These are phyloP conservation scores for Prietella phreatophila DNA, from an alignment of 2,113 vertebrate species.

Conservation along the genomic window DNA sequence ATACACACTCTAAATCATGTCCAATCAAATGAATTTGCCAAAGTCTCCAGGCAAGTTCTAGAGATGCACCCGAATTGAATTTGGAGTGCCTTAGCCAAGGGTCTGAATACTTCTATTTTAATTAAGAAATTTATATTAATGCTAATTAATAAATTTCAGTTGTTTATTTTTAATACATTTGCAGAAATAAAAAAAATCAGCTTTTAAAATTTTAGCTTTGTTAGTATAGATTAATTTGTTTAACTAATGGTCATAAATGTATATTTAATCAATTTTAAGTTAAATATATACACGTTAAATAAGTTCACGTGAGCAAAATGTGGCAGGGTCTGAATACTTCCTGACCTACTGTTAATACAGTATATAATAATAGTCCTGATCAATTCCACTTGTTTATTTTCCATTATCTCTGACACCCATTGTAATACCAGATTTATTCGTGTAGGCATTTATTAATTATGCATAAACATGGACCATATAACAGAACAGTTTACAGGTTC, in stretches of 20 bases:
- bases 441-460: conserved; percentile 36
- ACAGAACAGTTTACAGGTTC: conserved; percentile 30
- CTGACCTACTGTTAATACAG: not conserved
- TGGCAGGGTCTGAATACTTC: not conserved
- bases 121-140: not conserved
- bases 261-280: not conserved
- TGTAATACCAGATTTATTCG: conserved; percentile 17
- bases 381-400: not conserved
- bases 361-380: not conserved
- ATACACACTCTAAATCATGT: not conserved
- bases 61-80: not conserved
- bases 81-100: not conserved
- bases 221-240: not conserved
- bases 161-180: not conserved
- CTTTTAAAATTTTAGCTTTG: not conserved
- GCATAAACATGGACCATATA: not conserved
- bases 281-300: not conserved
- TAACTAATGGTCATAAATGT: not conserved
- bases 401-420: not conserved
- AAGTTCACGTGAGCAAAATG: not conserved
- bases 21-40: not conserved
- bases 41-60: not conserved
- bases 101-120: not conserved
- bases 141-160: not conserved
- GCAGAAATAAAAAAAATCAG: not conserved